Percentiles rank a stretch among this genome's conserved stretches.
These are phyloP conservation scores for Lycaena phlaeas DNA, from an alignment of 2,888 invertebrate species.

Conservation along the genomic window DNA sequence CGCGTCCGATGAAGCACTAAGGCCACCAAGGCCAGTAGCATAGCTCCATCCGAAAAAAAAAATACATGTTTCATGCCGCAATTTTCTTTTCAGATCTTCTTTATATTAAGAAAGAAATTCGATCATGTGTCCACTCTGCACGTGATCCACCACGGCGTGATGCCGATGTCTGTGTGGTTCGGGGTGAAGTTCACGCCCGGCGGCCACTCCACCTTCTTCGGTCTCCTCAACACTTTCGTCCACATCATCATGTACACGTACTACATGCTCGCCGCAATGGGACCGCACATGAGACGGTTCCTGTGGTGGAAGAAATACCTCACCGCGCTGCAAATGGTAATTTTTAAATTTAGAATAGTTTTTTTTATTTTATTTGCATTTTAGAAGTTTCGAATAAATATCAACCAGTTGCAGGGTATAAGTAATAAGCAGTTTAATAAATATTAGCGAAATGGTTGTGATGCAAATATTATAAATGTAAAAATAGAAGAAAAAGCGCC, in stretches of 20 bases:
- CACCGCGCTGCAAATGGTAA: constrained; percentile 91
- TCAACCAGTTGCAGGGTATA: too few relatives aligned
- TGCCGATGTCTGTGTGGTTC: constrained; percentile 98
- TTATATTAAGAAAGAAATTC: constrained; percentile 94
- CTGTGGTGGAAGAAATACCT: constrained; percentile 98
- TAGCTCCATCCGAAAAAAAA: too few relatives aligned
- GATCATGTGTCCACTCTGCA: constrained; percentile 94
- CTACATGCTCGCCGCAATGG: constrained; percentile 92
- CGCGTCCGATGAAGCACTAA: too few relatives aligned
- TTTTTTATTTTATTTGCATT: too few relatives aligned
- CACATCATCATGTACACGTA: constrained; percentile 97
- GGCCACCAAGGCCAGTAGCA: too few relatives aligned
- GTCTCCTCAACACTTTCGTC: constrained; percentile 95
- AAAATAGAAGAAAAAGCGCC: too few relatives aligned
- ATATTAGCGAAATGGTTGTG: too few relatives aligned
- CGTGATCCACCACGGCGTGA: constrained; percentile 96
- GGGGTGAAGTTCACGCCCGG: constrained; percentile 97
- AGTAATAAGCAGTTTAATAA: too few relatives aligned
- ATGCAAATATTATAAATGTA: too few relatives aligned
- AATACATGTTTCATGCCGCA: too few relatives aligned
- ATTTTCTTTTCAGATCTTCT: constrained; percentile 88
- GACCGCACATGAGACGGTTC: constrained; percentile 87
- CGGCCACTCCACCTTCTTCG: constrained; percentile 97
- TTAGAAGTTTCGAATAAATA: too few relatives aligned
- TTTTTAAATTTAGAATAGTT: background rate